phyloP scores from a whole-genome alignment of 2,888 invertebrate genomes.

The Andrena marginata region DNA sequence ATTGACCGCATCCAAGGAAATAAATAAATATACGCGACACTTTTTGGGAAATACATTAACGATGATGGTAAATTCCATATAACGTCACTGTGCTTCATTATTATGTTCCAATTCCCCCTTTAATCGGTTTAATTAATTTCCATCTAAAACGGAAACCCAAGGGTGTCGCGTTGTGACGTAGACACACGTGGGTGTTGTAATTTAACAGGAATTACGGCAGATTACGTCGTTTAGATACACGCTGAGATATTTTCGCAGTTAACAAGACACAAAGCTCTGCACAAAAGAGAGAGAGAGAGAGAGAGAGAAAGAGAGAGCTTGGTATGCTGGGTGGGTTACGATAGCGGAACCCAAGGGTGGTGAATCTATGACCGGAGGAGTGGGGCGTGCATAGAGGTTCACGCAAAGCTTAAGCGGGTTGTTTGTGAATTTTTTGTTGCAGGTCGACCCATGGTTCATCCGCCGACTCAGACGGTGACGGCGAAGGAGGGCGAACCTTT shows the following conservation, averaged over 20 bases:
- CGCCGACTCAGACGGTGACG: slow-evolving; percentile 88
- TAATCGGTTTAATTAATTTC: slow-evolving; percentile 36
- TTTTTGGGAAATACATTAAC: background rate
- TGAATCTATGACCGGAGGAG: slow-evolving; percentile 49
- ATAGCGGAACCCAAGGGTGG: slow-evolving; percentile 31
- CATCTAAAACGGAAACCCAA: slow-evolving; percentile 14
- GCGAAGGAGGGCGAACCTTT: slow-evolving; percentile 90
- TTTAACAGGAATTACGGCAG: slow-evolving; percentile 47
- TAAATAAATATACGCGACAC: background rate
- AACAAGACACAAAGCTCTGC: slow-evolving; percentile 63
- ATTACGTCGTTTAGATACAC: slow-evolving; percentile 41
- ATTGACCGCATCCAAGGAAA: background rate
- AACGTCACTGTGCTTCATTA: background rate
- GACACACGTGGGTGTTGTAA: slow-evolving; percentile 29
- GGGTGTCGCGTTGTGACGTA: background rate
- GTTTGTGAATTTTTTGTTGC: slow-evolving; percentile 77
- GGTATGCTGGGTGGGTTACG: background rate
- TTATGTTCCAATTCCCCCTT: background rate
- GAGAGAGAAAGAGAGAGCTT: background rate
- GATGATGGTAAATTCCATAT: background rate
- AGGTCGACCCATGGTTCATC: slow-evolving; percentile 90
- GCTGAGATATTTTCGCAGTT: slow-evolving; percentile 55
- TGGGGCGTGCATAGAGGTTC: slow-evolving; percentile 16
- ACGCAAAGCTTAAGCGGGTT: slow-evolving; percentile 48
- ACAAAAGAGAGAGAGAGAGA: slow-evolving; percentile 1